These are phyloP conservation scores for Oscheius sp. DNA, from an alignment of 2,888 invertebrate genomes.

Conservation along the genomic window DNA sequence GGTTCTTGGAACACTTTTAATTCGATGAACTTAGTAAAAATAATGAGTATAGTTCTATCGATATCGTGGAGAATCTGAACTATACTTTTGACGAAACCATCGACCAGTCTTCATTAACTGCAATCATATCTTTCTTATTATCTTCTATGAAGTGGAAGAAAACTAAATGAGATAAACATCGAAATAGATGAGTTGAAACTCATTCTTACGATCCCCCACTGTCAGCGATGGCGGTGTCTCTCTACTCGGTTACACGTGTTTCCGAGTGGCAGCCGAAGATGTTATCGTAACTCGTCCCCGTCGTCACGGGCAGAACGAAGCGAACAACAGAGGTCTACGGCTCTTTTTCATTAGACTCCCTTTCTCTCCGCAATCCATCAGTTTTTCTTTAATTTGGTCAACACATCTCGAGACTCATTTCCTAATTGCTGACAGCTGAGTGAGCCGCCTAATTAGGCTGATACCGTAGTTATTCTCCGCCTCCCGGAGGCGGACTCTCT, in stretches of 20 bases:
- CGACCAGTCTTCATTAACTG: too few species aligned
- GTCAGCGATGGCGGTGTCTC: not conserved
- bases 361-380: constrained; percentile 20
- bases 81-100: too few species aligned
- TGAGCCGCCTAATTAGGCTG: constrained; percentile 9
- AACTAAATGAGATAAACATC: too few species aligned
- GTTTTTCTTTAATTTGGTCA: not conserved
- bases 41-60: too few species aligned
- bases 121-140: too few species aligned
- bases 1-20: too few species aligned
- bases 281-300: constrained; percentile 11
- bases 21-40: too few species aligned
- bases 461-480: not conserved
- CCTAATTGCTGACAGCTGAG: constrained; percentile 28
- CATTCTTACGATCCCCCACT: not conserved
- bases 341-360: not conserved
- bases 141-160: too few species aligned
- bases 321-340: not conserved
- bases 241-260: constrained; percentile 16
- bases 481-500: constrained; percentile 2
- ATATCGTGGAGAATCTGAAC: too few species aligned
- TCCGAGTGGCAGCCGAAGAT: constrained; percentile 19
- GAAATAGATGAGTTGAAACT: too few species aligned
- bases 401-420: not conserved
- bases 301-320: not conserved